phyloP scores from a whole-genome alignment of 2,888 invertebrate genomes.

The Bombylius major region DNA sequence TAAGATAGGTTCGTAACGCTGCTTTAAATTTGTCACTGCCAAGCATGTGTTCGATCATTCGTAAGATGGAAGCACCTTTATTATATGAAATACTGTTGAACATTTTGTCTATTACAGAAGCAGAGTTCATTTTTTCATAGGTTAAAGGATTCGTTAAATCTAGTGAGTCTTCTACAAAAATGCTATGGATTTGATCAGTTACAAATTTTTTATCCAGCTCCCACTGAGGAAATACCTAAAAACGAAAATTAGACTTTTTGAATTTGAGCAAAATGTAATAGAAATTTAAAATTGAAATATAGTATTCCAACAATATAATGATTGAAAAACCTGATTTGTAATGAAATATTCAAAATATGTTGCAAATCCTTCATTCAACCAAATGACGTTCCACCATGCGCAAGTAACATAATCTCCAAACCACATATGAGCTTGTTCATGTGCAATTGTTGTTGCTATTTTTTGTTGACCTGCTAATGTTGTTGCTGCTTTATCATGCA shows the following conservation, averaged over 20 bases:
- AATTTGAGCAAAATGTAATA: too few relatives aligned
- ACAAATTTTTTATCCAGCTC: conserved; percentile 57
- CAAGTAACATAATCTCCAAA: conserved; percentile 48
- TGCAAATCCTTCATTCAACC: conserved; percentile 53
- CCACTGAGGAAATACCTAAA: conserved; percentile 49
- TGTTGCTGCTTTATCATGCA: not conserved
- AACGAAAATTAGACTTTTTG: too few relatives aligned
- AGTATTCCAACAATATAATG: too few relatives aligned
- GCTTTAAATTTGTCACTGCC: conserved; percentile 40
- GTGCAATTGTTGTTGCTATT: conserved; percentile 42
- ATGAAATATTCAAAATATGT: conserved; percentile 60
- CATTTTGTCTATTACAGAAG: conserved; percentile 44
- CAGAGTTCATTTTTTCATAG: conserved; percentile 42
- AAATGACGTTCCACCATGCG: conserved; percentile 46
- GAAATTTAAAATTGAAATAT: too few relatives aligned
- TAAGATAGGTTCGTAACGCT: conserved; percentile 44
- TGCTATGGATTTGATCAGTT: conserved; percentile 51
- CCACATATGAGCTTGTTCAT: conserved; percentile 51
- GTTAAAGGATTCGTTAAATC: conserved; percentile 46
- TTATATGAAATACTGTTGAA: conserved; percentile 56
- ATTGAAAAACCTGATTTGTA: conserved; percentile 23
- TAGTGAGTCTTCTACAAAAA: conserved; percentile 45
- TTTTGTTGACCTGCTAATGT: too few relatives aligned
- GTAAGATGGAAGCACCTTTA: conserved; percentile 52
- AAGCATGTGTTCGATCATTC: conserved; percentile 54